Conservation (phyloP, 2,797 vertebrate species). For the Acropternis orthonyx region DNA sequence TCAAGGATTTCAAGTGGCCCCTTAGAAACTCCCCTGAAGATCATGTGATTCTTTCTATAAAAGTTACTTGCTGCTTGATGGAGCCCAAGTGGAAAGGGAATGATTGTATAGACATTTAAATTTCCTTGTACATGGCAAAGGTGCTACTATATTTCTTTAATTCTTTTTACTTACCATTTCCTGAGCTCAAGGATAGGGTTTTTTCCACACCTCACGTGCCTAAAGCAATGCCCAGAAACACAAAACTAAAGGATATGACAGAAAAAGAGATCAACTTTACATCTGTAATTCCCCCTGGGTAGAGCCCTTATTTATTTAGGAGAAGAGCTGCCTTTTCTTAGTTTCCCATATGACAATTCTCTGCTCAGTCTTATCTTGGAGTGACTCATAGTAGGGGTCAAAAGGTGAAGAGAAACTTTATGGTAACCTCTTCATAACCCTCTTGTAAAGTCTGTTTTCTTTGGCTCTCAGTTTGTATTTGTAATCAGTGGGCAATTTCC, state of each 20-base stretch:
- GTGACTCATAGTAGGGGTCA: conserved; percentile 48
- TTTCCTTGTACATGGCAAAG: not conserved
- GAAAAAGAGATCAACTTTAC: not conserved
- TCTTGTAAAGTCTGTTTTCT: not conserved
- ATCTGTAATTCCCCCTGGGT: not conserved
- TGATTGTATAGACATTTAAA: not conserved
- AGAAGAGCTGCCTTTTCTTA: not conserved
- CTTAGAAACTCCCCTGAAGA: not conserved
- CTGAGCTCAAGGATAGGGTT: not conserved
- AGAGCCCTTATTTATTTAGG: not conserved
- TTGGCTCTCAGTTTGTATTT: not conserved
- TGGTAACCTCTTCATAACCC: conserved; percentile 8
- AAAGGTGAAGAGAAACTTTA: conserved; percentile 18
- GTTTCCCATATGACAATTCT: conserved; percentile 21
- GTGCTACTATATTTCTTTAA: not conserved
- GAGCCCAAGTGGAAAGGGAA: not conserved
- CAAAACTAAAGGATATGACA: not conserved
- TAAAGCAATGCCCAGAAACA: not conserved
- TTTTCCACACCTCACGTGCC: not conserved
- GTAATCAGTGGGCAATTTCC: not conserved
- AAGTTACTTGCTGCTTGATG: not conserved
- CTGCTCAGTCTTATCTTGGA: conserved; percentile 33
- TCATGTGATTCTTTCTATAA: not conserved
- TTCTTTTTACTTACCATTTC: not conserved
- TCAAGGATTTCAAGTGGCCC: not conserved